Base-by-base conservation (phyloP, 1,140 invertebrate species). In the Pararge aegeria region DNA sequence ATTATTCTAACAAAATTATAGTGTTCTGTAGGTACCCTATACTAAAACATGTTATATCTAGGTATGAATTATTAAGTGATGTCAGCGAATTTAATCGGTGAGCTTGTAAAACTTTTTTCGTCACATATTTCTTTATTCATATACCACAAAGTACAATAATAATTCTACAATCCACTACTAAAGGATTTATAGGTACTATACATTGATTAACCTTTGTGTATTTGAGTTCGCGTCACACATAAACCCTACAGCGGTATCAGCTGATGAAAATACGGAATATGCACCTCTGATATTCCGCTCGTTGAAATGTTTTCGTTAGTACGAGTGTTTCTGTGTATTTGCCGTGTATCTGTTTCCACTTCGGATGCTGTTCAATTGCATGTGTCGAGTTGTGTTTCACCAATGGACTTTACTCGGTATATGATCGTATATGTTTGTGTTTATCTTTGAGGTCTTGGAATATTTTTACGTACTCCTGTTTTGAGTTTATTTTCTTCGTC, bases 301-400 rank as follows among this genome's bases (percentile, higher is more conserved):
- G 62, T 18, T 58, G 55, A 61, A 64, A 70, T 64, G 58, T 65
- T 69, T 61, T 68, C 60, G 61, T 75, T 54, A 38, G 63, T 63
- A 70, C 48, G 60, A 48, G 67, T 66, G 61, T 69, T 70, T 61
- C 66, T 58, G 54, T 69, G 68, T 70, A 59, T 78, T 77, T 66
- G 78, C 73, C 60, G 58, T 67, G 57, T 86, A 82, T 85, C 78
- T 75, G 73, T 83, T 86, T 86, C 78, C 80, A 71, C 73, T 74
- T 84, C 75, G 81, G 40, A 62, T 83, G 75, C 55, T 78, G 80
- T 81, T 83, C 83, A 84, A 87, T 87, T 81, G 80, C 74, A 80
- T 75, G 75, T 76, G 63, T 55, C 55, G 57, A 30, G 52, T 58
- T 68, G 67, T 49, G 67, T 70, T 59, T 55, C 54, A 27, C 42